Evolutionary conservation across 2,113 vertebrate species (phyloP).

Genomic region (Scolopax mira): DNA sequence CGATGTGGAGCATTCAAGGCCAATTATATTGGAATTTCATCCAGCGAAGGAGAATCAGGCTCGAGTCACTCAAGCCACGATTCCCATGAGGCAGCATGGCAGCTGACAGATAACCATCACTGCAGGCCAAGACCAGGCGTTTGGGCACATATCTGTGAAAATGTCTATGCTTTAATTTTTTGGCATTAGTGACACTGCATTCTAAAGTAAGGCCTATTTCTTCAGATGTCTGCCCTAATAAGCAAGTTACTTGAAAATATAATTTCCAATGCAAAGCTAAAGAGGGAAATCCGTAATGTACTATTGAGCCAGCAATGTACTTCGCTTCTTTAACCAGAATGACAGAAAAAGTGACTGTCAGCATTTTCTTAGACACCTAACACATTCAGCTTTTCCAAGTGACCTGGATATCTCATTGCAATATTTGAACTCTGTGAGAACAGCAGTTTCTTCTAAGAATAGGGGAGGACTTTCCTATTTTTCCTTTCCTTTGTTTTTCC

Average conservation of each 20-base stretch:
- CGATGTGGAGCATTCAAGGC: not conserved
- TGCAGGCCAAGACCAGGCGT: not conserved
- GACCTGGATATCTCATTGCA: not conserved
- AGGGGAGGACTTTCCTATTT: not conserved
- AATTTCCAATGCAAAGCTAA: not conserved
- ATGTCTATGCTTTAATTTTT: not conserved
- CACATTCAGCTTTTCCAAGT: constrained; percentile 20
- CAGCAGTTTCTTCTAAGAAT: not conserved
- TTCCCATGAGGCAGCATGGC: not conserved
- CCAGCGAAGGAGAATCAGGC: not conserved
- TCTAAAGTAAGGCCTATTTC: not conserved
- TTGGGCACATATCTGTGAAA: not conserved
- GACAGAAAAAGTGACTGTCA: not conserved
- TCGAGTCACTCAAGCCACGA: not conserved
- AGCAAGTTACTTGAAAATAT: not conserved
- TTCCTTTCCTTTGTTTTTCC: not conserved
- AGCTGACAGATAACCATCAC: not conserved
- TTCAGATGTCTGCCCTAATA: not conserved
- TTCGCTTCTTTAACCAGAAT: not conserved
- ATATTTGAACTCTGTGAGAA: not conserved
- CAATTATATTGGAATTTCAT: not conserved
- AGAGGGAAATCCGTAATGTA: not conserved
- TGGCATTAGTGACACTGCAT: not conserved
- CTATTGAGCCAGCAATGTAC: not conserved
- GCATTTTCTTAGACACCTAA: constrained; percentile 5